Base-by-base conservation (phyloP, 2,113 vertebrate genomes). In the Gallinago paraguaiae region DNA sequence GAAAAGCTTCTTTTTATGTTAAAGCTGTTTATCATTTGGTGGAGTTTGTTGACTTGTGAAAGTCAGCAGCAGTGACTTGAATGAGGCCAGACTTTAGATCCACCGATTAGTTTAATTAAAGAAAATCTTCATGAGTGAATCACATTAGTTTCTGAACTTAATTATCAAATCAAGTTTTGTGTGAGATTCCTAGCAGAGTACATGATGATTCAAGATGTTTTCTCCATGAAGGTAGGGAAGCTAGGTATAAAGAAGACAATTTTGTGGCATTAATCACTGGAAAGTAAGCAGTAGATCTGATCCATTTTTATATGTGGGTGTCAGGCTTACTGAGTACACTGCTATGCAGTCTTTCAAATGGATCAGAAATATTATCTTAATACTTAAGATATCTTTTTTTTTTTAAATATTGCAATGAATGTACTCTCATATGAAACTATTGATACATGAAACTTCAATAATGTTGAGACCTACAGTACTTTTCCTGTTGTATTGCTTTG, bases 221-320 rank as follows among this genome's bases (percentile, higher is more conserved):
- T 64, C 54, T 82, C 61, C 81, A 2, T 96, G 84, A 95, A 94
- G 80, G 35, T 53, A 89, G 90, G 72, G 78, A 94, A 97, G 56
- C 82, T 96, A 94, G 76, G 84, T 80, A 30, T 88, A 87, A 97
- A 87, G 89, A 95, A 54, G 63, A 82, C 37, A 23, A 90, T 96
- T 82, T 83, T 95, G 90, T 97, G 90, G 54, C 75, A 18, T 90
- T 93, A 86, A 71, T 90, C 85, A 92, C 48, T 96, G 90, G 91
- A 78, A 87, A 95, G 90, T 90, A 96, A 97, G 89, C 70, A 65
- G 74, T 86, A 90, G 37, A 67, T 78, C 77, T 88, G 57, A 37
- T 72, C 25, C 31, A 25, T 22, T 88, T 72, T 50, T 79, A 24
- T 87, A 37, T 1, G 3, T 86, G 82, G 90, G 23, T 48, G 45